phyloP scores from a whole-genome alignment of 2,888 invertebrate species.

The Microplitis deprimator region DNA sequence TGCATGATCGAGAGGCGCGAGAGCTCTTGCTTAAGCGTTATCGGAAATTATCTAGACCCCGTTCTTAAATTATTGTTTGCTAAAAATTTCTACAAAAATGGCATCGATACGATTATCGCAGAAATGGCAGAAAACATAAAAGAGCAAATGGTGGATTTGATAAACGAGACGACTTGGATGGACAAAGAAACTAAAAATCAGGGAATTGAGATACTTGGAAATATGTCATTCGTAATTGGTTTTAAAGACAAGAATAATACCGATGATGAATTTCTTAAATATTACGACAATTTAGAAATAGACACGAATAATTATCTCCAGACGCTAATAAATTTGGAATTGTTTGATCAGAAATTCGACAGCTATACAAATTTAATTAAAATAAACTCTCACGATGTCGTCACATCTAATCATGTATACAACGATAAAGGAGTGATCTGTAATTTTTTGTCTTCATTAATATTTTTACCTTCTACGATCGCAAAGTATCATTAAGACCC shows the following conservation, averaged over 20 bases:
- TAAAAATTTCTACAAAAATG: neutral
- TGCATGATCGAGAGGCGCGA: neutral
- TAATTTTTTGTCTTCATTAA: no score
- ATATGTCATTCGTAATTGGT: neutral
- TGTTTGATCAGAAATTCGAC: neutral
- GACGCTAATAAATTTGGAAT: neutral
- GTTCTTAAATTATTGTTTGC: neutral
- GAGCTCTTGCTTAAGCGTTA: neutral
- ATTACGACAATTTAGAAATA: neutral
- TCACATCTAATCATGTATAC: neutral
- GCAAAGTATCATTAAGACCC: no score
- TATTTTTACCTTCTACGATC: no score
- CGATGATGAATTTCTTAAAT: neutral
- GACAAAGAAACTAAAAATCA: neutral
- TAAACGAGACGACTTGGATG: neutral
- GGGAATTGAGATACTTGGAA: neutral
- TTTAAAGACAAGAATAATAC: neutral
- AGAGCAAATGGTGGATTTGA: neutral
- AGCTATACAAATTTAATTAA: neutral
- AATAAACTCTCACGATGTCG: neutral
- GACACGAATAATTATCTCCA: neutral
- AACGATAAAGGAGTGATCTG: no score
- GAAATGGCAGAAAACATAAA: neutral
- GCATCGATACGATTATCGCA: neutral
- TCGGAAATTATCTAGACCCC: neutral